Evolutionary conservation across 2,888 invertebrate species (phyloP), one percentile per base, ranked within the genome.

Genomic region (Ptychoptera albimana): DNA sequence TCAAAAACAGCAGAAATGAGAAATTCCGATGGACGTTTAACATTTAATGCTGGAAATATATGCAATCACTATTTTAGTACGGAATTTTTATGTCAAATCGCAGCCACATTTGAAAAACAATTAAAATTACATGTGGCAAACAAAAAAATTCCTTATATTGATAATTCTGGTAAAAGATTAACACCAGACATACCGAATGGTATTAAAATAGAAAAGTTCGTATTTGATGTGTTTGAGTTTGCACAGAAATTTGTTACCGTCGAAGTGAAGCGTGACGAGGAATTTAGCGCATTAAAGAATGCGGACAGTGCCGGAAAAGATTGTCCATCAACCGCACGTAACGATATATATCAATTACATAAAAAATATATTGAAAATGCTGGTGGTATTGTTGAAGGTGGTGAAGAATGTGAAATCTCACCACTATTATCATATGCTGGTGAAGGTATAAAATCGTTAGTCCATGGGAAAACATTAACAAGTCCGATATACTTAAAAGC

Each of bases 161-260:
- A 88, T 58, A 69, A 71, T 2, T 69, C 74, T 8, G 88, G 89
- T 3, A 68, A 75, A 13, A 70, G 75, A 39, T 69, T 78, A 35
- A 79, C 76, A 50, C 96, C 98, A 0, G 73, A 75, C 0, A 74
- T 77, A 48, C 81, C 91, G 0, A 98, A 98, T 56, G 98, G 97
- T 9, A 89, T 98, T 51, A 99, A 99, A 69, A 83, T 99, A 67
- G 98, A 99, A 60, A 98, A 97, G 64, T 99, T 99, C 61, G 87
- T 99, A 9, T 99, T 99, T 61, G 98, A 99, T 64, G 94, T 97
- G 0, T 98, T 99, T 59, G 85, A 85, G 57, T 92, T 89, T 64
- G 79, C 94, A 1, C 77, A 86, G 50, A 82, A 81, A 54, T 88
- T 98, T 57, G 89, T 85, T 10, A 88, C 89, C 7, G 86, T 94